These are phyloP conservation scores for Mionectes olivaceus DNA, from an alignment of 2,797 vertebrate genomes.

Conservation along the genomic window DNA sequence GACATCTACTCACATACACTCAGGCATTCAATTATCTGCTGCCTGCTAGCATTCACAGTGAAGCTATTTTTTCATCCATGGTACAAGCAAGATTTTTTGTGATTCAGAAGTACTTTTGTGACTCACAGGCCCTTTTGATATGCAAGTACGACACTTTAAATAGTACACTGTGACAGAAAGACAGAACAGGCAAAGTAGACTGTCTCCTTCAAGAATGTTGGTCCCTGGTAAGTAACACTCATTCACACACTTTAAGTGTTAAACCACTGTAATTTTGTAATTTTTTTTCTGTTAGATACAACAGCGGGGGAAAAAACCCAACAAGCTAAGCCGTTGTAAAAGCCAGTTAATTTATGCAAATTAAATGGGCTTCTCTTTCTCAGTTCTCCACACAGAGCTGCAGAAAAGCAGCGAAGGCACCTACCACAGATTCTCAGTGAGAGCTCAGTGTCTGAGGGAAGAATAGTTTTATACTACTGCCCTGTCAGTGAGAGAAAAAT, in stretches of 20 bases:
- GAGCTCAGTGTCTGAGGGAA: not conserved
- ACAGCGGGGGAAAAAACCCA: not conserved
- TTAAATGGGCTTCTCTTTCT: not conserved
- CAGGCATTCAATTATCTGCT: not conserved
- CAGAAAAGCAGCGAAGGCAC: not conserved
- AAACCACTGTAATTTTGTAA: not conserved
- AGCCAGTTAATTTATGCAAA: not conserved
- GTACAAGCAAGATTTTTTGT: conserved; percentile 26
- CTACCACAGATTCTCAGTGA: not conserved
- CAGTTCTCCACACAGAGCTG: not conserved
- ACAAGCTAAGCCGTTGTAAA: not conserved
- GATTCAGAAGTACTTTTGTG: conserved; percentile 66
- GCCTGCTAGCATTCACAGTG: not conserved
- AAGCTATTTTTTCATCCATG: not conserved
- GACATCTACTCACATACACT: not conserved
- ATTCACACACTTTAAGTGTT: conserved; percentile 19
- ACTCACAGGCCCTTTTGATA: conserved; percentile 66
- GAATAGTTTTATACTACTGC: not conserved
- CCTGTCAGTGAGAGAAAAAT: not conserved
- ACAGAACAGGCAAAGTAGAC: not conserved
- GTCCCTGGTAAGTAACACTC: not conserved
- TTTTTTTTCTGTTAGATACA: not conserved
- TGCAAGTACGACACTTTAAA: conserved; percentile 54
- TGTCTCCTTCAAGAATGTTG: conserved; percentile 5
- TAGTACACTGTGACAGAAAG: conserved; percentile 35